Evolutionary conservation across 2,888 invertebrate species (phyloP).

Genomic region (Apamea epomidion): DNA sequence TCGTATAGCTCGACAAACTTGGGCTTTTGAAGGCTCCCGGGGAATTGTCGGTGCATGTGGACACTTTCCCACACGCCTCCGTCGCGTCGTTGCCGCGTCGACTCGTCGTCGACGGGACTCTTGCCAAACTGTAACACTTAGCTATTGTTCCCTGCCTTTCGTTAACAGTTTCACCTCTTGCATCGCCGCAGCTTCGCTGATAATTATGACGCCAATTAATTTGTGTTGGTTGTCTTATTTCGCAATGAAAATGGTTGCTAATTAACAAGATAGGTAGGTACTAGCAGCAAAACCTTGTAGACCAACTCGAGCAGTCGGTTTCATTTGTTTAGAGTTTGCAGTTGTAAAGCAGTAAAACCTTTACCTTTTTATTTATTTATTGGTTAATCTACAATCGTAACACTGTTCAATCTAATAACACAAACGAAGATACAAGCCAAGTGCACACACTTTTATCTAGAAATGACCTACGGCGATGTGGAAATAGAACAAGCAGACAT

Average conservation of each 20-base stretch:
- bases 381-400: background rate
- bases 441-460: background rate
- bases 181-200: conserved; percentile 1
- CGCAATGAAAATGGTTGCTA: background rate
- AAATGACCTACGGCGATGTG: background rate
- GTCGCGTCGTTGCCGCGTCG: conserved; percentile 23
- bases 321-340: background rate
- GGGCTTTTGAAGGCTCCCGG: conserved; percentile 55
- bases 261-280: background rate
- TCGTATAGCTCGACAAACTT: conserved; percentile 59
- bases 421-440: background rate
- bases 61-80: conserved; percentile 71
- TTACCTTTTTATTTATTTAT: too few relatives aligned
- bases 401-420: background rate
- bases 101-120: conserved; percentile 46
- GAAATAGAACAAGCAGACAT: background rate
- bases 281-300: too few relatives aligned
- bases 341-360: background rate
- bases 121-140: conserved; percentile 66
- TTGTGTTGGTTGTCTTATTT: conserved; percentile 1
- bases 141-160: conserved; percentile 55
- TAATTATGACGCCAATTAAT: conserved; percentile 20
- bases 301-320: background rate
- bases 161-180: conserved; percentile 43
- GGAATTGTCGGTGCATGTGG: conserved; percentile 69